Percentiles rank a stretch among this genome's conserved stretches.
These are phyloP conservation scores for Augochlora pura DNA, from an alignment of 1,140 invertebrate species.

Conservation along the genomic window DNA sequence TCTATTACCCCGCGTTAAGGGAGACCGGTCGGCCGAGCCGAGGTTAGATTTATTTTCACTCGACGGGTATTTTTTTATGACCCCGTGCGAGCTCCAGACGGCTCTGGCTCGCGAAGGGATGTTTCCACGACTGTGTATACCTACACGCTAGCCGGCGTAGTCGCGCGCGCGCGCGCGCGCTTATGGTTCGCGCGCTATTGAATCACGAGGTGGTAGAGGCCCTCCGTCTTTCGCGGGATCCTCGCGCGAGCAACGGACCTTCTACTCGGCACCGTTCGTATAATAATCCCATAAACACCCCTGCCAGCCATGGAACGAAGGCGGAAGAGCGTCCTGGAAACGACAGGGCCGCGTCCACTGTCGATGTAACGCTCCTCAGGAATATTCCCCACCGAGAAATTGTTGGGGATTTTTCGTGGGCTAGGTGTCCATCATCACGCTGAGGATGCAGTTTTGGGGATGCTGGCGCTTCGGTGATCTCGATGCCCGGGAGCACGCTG, in stretches of 20 bases:
- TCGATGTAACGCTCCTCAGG: constrained; percentile 59
- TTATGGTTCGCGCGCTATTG: constrained; percentile 1
- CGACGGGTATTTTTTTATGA: constrained; percentile 76
- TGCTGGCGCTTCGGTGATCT: background rate
- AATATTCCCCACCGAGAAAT: background rate
- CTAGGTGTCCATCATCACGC: constrained; percentile 10
- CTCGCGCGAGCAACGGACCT: constrained; percentile 56
- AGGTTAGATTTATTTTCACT: constrained; percentile 80
- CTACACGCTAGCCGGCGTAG: background rate
- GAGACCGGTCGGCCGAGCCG: constrained; percentile 46
- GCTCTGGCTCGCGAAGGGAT: constrained; percentile 53
- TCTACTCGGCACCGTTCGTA: constrained; percentile 70
- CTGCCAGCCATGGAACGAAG: constrained; percentile 36
- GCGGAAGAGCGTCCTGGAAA: constrained; percentile 5
- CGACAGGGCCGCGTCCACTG: constrained; percentile 60
- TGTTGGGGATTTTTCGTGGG: background rate
- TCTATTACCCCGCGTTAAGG: constrained; percentile 75
- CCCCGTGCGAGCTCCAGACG: constrained; percentile 66
- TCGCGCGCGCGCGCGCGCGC: constrained; percentile 17
- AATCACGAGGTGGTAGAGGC: constrained; percentile 16
- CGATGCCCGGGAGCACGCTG: constrained; percentile 34
- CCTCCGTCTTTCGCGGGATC: constrained; percentile 19
- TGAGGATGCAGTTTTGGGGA: background rate
- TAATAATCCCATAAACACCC: constrained; percentile 81
- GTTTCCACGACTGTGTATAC: constrained; percentile 37